Evolutionary conservation across 2,888 invertebrate genomes (phyloP), one percentile per base, ranked within the genome.

Genomic region (Agrotis exclamationis): DNA sequence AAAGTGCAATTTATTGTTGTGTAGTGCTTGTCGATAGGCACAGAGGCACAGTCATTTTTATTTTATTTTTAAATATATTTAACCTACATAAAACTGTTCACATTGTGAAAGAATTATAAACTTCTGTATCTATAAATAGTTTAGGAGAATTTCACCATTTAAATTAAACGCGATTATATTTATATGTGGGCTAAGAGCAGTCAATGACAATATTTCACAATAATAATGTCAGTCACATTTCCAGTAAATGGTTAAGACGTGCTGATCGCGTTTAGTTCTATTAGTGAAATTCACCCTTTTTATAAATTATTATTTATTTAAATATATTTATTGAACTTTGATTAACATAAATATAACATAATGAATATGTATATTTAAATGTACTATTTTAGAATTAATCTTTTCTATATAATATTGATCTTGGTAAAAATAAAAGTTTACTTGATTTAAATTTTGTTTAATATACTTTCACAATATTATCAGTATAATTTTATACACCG

Each of bases 11-110:
- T 90, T 93, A 93, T 93, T 93, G 91, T 93, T 91, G 90, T 88
- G 87, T 87, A 89, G 94, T 95, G 94, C 94, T 91, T 88, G 87
- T 87, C 87, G 91, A 91, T 93, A 95, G 95, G 95, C 95, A 95
- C 95, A 89, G 91, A 93, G 93, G 93, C 94, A 94, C 93, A 94
- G 94, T 95, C 94, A 91, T 92, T 89, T 89, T 86, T 87, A 81
- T 86, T 89, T 79, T 48, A 80, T 87, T 88, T 88, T 70, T 72
- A 84, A 77, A 79, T 86, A 87, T 78, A 85, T 82, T 86, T 90
- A 90, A 77, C 85, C 88, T 91, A 90, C 79, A 39, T 44, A 60
- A 81, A 9, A 64, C 79, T 84, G 78, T 50, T 65, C 60, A 79
- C 74, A 82, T 82, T 86, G 81, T 81, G 79, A 86, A 83, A 79